Conservation (phyloP, 2,113 vertebrate species). For the Protobothrops mucrosquamatus region DNA sequence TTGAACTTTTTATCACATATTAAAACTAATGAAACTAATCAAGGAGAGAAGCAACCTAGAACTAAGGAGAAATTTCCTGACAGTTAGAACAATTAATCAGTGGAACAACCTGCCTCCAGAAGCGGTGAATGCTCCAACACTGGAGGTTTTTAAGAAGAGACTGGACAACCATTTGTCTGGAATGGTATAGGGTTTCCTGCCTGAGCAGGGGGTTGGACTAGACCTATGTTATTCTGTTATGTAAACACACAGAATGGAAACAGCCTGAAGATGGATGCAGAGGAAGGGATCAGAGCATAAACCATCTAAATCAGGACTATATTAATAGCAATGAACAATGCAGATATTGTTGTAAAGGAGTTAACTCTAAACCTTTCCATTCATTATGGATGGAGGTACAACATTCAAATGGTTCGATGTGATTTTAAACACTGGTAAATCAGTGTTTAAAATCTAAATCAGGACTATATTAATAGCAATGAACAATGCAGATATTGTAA, state of each 20-base stretch:
- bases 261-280: background rate
- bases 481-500: background rate
- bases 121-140: too few species aligned
- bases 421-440: background rate
- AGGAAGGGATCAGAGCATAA: background rate
- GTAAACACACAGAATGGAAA: background rate
- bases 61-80: too few species aligned
- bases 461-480: background rate
- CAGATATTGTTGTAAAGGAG: background rate
- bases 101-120: too few species aligned
- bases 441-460: background rate
- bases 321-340: background rate
- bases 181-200: too few species aligned
- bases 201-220: too few species aligned
- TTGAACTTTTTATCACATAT: background rate
- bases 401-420: too few species aligned
- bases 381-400: background rate
- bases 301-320: background rate
- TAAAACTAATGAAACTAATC: background rate
- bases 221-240: too few species aligned
- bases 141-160: too few species aligned
- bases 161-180: too few species aligned
- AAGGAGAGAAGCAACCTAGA: too few species aligned
- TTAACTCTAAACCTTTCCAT: background rate
- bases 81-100: too few species aligned